Percentiles rank a stretch among this genome's conserved stretches.
Evolutionary conservation across 2,113 vertebrate species (phyloP).

Genomic region (Glaucidium brasilianum): DNA sequence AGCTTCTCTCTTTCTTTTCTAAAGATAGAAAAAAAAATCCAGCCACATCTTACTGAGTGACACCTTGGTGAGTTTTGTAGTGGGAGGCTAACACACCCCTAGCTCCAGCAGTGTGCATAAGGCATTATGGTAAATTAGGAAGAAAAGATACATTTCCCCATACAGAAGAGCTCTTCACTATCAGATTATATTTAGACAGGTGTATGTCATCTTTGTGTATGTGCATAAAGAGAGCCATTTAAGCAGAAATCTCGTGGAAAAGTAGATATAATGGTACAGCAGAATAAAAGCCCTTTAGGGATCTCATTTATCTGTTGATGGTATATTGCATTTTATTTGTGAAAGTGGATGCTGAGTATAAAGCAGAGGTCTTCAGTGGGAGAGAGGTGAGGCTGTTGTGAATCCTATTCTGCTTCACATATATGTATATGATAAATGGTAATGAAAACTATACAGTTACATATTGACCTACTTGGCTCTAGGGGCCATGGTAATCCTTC

Average conservation of each 20-base stretch:
- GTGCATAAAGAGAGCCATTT: slow-evolving; percentile 51
- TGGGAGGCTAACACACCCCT: not conserved
- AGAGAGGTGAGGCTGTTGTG: not conserved
- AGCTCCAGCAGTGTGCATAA: slow-evolving; percentile 11
- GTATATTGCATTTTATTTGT: slow-evolving; percentile 44
- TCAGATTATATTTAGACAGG: slow-evolving; percentile 48
- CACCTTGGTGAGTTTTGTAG: not conserved
- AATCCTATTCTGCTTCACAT: slow-evolving; percentile 8
- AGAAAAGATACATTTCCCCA: not conserved
- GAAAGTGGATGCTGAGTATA: not conserved
- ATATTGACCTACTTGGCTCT: slow-evolving; percentile 47
- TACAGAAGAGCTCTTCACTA: slow-evolving; percentile 6
- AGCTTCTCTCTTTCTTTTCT: not conserved
- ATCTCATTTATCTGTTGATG: slow-evolving; percentile 50
- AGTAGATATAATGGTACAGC: not conserved
- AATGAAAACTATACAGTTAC: slow-evolving; percentile 49
- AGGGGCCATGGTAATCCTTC: slow-evolving; percentile 9
- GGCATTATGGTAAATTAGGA: slow-evolving; percentile 47
- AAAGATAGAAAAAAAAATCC: not conserved
- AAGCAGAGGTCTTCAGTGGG: slow-evolving; percentile 12
- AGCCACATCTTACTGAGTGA: not conserved
- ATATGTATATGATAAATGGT: slow-evolving; percentile 13
- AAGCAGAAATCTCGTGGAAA: slow-evolving; percentile 50
- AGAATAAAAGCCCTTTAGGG: slow-evolving; percentile 47
- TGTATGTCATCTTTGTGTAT: slow-evolving; percentile 40